A percentile compares a stretch with the other conserved stretches of the same genome.
Evolutionary conservation across 2,113 vertebrate species (phyloP).

Genomic region (Phyllostomus hastatus): DNA sequence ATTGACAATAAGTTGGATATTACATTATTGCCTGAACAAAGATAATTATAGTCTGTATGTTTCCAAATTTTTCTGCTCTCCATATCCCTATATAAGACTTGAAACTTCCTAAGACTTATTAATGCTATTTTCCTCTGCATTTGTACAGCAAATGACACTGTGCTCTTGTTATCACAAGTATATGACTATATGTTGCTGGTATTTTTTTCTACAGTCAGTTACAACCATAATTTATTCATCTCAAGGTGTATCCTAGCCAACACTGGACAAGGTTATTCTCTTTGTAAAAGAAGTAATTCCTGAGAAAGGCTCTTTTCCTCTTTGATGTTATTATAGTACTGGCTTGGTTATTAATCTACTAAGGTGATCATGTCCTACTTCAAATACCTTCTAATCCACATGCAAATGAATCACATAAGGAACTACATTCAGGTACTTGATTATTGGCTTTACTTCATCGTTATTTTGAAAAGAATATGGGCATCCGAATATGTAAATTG

Average conservation of each 20-base stretch:
- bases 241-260: constrained; percentile 10
- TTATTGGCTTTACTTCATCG: constrained; percentile 35
- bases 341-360: not conserved
- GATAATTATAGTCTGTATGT: not conserved
- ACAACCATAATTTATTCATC: constrained; percentile 55
- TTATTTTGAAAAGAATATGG: constrained; percentile 43
- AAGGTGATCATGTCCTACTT: constrained; percentile 20
- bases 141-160: not conserved
- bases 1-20: constrained; percentile 4
- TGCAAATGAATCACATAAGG: constrained; percentile 12
- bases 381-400: not conserved
- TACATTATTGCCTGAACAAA: not conserved
- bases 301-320: constrained; percentile 11
- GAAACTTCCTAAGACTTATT: not conserved
- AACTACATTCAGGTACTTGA: not conserved
- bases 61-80: constrained; percentile 8
- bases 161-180: constrained; percentile 11
- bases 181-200: not conserved
- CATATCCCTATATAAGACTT: not conserved
- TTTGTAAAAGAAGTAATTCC: constrained; percentile 60
- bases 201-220: not conserved
- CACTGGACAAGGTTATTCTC: constrained; percentile 8
- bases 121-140: not conserved
- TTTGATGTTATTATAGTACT: constrained; percentile 4
- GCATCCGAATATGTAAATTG: constrained; percentile 42